A percentile compares a stretch with the other conserved stretches of the same genome.
Conservation (phyloP, 2,797 vertebrate genomes). For the Hippoglossus hippoglossus region DNA sequence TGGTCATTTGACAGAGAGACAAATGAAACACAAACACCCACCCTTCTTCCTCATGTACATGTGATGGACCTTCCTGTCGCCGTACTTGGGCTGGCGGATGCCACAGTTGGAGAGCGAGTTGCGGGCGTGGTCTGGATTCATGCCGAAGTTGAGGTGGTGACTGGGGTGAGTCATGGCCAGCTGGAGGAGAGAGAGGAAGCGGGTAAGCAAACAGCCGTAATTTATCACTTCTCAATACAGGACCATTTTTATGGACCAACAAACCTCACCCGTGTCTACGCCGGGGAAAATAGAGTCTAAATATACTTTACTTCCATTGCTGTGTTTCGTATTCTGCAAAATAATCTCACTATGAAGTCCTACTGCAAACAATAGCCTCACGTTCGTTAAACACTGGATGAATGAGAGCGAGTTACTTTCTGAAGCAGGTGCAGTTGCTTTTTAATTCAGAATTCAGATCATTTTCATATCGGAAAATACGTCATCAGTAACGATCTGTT, state of each 20-base stretch:
- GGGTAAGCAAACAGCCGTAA: neutral
- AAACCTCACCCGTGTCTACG: neutral
- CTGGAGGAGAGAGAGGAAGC: slow-evolving; percentile 71
- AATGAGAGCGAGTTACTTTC: neutral
- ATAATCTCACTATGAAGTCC: too few relatives aligned
- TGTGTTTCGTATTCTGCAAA: too few relatives aligned
- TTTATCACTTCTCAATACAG: neutral
- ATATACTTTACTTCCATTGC: neutral
- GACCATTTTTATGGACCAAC: neutral
- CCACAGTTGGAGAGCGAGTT: slow-evolving; percentile 98
- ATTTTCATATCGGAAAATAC: neutral
- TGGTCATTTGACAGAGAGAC: neutral
- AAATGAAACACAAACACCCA: slow-evolving; percentile 51
- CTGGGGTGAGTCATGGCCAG: slow-evolving; percentile 99
- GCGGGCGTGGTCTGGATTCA: slow-evolving; percentile 98
- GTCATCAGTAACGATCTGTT: neutral
- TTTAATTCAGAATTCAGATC: neutral
- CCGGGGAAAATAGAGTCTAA: neutral
- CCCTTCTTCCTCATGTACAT: slow-evolving; percentile 99
- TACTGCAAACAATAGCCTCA: neutral
- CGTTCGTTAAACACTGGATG: neutral
- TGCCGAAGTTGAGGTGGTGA: slow-evolving; percentile 98
- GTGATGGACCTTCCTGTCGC: slow-evolving; percentile 97
- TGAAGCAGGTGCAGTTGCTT: neutral
- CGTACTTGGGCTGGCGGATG: slow-evolving; percentile 97